phyloP scores from a whole-genome alignment of 2,888 invertebrate genomes.

The Drosophila paramelanica region DNA sequence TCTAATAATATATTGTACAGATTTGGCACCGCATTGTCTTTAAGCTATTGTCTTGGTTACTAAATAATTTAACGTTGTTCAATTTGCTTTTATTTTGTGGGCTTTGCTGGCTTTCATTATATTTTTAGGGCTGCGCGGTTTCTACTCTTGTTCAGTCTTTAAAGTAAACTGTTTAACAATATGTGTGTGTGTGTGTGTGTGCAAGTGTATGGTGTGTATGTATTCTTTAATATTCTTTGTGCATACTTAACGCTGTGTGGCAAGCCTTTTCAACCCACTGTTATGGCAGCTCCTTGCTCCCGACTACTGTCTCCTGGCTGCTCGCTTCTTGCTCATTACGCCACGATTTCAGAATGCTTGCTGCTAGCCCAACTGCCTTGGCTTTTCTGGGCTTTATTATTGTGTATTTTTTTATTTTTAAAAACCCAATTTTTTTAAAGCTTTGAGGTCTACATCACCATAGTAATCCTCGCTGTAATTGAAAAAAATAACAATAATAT shows the following conservation, averaged over 20 bases:
- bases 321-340: conserved; percentile 25
- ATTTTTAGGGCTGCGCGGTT: conserved; percentile 32
- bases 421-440: conserved; percentile 91
- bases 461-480: conserved; percentile 94
- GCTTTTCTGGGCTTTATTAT: conserved; percentile 40
- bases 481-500: conserved; percentile 46
- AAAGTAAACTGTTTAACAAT: conserved; percentile 69
- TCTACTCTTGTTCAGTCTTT: conserved; percentile 72
- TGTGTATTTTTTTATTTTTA: conserved; percentile 40
- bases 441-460: conserved; percentile 95
- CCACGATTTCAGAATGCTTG: conserved; percentile 17
- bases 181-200: conserved; percentile 4
- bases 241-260: conserved; percentile 62
- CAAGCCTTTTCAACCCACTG: conserved; percentile 73
- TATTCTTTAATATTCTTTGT: conserved; percentile 61
- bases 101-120: conserved; percentile 32
- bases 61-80: conserved; percentile 34
- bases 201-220: neutral
- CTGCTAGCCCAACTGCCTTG: conserved; percentile 40
- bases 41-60: conserved; percentile 51
- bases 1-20: conserved; percentile 10
- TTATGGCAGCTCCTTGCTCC: conserved; percentile 46
- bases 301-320: conserved; percentile 29
- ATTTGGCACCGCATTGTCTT: conserved; percentile 9
- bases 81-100: conserved; percentile 27